A percentile compares a stretch with the other conserved stretches of the same genome.
phyloP scores from a whole-genome alignment of 2,113 vertebrate species.

The Symphodus melops region DNA sequence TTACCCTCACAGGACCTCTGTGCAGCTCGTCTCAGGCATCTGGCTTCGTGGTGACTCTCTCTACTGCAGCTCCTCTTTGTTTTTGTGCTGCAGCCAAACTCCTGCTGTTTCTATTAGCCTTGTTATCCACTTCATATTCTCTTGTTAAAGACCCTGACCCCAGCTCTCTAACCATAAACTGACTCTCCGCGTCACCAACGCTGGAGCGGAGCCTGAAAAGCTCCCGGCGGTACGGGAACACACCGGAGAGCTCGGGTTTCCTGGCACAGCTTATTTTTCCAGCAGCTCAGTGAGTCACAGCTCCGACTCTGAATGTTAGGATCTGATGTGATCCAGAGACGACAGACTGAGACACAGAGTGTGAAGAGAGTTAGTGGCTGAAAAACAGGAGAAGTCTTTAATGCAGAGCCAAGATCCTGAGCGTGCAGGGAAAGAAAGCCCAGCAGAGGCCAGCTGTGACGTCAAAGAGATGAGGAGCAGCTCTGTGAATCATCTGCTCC shows the following conservation, averaged over 20 bases:
- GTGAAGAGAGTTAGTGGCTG: constrained; percentile 35
- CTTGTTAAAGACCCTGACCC: constrained; percentile 54
- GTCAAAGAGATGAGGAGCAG: constrained; percentile 26
- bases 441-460: constrained; percentile 28
- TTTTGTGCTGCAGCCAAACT: neutral
- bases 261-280: constrained; percentile 58
- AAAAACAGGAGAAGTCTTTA: constrained; percentile 24
- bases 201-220: constrained; percentile 31
- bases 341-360: constrained; percentile 26
- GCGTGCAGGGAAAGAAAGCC: constrained; percentile 47
- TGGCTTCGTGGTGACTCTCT: neutral
- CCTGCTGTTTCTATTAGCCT: constrained; percentile 39
- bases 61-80: too few relatives aligned
- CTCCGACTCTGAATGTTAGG: constrained; percentile 19
- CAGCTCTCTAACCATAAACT: constrained; percentile 51
- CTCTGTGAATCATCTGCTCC: neutral
- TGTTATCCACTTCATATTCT: constrained; percentile 28
- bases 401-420: constrained; percentile 40
- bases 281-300: constrained; percentile 49
- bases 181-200: constrained; percentile 34
- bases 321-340: constrained; percentile 26
- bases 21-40: neutral
- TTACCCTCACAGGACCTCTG: too few relatives aligned
- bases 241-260: constrained; percentile 44
- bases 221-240: constrained; percentile 11